Evolutionary conservation across 2,113 vertebrate genomes (phyloP).

Genomic region (Sclerurus mexicanus): DNA sequence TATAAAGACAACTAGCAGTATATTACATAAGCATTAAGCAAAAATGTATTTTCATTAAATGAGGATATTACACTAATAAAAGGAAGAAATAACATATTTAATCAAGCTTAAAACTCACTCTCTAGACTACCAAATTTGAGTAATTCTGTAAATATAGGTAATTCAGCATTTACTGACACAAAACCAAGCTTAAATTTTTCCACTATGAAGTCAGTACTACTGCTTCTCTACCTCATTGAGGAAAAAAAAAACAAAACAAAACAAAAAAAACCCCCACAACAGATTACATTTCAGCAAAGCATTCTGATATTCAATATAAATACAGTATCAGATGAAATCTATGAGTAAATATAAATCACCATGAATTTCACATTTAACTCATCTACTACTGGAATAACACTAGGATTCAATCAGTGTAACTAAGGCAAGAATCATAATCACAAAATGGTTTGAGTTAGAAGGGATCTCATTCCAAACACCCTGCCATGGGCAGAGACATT

Average conservation of each 20-base stretch:
- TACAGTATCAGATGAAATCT: neutral
- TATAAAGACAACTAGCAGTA: neutral
- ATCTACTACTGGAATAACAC: neutral
- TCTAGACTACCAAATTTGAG: neutral
- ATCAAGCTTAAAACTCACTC: neutral
- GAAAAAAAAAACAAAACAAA: neutral
- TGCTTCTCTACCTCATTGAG: neutral
- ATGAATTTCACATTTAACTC: neutral
- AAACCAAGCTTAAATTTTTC: neutral
- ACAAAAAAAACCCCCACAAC: neutral
- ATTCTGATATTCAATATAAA: neutral
- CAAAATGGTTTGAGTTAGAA: neutral
- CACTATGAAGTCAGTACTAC: neutral
- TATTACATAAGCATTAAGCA: neutral
- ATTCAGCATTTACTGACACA: neutral
- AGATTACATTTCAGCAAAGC: neutral
- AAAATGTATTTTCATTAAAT: neutral
- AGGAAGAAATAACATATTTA: neutral
- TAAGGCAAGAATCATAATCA: neutral
- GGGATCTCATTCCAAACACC: neutral
- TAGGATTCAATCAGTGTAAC: neutral
- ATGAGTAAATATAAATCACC: neutral
- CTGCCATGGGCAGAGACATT: neutral
- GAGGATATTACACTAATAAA: neutral
- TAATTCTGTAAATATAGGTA: neutral